phyloP scores from a whole-genome alignment of 2,888 invertebrate genomes.

The Conomelus anceps region DNA sequence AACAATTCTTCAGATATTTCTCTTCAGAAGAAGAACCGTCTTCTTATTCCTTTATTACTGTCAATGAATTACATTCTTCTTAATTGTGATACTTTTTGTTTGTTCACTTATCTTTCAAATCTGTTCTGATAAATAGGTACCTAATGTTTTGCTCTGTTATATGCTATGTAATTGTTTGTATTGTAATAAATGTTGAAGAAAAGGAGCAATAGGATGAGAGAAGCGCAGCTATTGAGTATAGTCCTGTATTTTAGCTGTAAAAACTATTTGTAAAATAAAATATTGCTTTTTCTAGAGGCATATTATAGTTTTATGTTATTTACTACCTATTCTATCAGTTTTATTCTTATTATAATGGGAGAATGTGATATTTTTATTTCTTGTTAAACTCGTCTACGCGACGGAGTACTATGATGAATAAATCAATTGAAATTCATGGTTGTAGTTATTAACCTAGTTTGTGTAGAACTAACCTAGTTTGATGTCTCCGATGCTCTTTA shows the following conservation, averaged over 20 bases:
- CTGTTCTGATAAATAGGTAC: not conserved
- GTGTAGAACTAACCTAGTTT: too few relatives aligned
- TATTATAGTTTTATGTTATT: not conserved
- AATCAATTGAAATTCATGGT: not conserved
- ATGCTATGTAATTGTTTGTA: not conserved
- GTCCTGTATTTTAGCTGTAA: not conserved
- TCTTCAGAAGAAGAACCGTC: too few relatives aligned
- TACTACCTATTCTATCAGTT: not conserved
- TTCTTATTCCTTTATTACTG: too few relatives aligned
- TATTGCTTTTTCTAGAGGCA: not conserved
- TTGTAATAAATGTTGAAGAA: not conserved
- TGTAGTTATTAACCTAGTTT: too few relatives aligned
- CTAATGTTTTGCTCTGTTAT: too few relatives aligned
- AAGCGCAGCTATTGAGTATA: not conserved
- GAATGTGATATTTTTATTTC: not conserved
- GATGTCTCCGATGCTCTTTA: too few relatives aligned
- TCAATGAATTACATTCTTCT: too few relatives aligned
- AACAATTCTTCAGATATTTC: too few relatives aligned
- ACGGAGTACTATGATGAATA: not conserved
- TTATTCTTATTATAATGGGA: not conserved
- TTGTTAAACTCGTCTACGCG: not conserved
- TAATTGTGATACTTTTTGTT: too few relatives aligned
- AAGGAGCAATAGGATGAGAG: not conserved
- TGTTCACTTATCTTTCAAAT: too few relatives aligned
- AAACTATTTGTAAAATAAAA: not conserved